These are phyloP conservation scores for Drosophila orosa DNA, from an alignment of 1,140 invertebrate genomes.

Conservation along the genomic window DNA sequence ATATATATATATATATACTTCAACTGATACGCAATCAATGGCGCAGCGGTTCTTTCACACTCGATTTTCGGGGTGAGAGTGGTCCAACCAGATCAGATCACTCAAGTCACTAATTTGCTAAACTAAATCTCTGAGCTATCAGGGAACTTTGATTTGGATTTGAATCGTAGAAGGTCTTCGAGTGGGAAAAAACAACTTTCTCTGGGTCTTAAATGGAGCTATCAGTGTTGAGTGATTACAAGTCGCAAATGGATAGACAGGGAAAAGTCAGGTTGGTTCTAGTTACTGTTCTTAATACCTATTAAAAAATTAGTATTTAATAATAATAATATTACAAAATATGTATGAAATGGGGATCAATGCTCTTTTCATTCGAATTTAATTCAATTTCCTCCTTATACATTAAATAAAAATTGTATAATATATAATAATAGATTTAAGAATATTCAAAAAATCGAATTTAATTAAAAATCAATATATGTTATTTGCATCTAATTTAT, in stretches of 20 bases:
- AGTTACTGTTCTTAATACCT: neutral
- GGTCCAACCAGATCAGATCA: slow-evolving; percentile 31
- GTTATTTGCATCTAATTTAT: no score
- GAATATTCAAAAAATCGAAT: neutral
- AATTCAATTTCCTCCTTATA: no score
- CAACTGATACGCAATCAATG: slow-evolving; percentile 64
- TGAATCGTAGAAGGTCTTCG: slow-evolving; percentile 10
- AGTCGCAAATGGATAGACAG: neutral
- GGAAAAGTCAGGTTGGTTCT: no score
- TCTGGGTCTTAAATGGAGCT: neutral
- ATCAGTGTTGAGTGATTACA: neutral
- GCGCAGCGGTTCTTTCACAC: slow-evolving; percentile 35
- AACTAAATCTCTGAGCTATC: slow-evolving; percentile 16
- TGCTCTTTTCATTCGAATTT: no score
- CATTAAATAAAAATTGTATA: no score
- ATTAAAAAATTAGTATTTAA: neutral
- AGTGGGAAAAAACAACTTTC: slow-evolving; percentile 16
- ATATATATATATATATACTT: neutral
- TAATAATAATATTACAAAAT: neutral
- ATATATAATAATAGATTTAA: no score
- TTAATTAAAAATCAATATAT: no score
- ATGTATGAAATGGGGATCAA: no score
- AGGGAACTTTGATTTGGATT: slow-evolving; percentile 9
- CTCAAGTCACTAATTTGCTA: slow-evolving; percentile 27
- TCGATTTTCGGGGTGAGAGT: slow-evolving; percentile 9